Evolutionary conservation across 2,113 vertebrate species (phyloP), one percentile per base, ranked within the genome.

Genomic region (Otolemur garnettii): DNA sequence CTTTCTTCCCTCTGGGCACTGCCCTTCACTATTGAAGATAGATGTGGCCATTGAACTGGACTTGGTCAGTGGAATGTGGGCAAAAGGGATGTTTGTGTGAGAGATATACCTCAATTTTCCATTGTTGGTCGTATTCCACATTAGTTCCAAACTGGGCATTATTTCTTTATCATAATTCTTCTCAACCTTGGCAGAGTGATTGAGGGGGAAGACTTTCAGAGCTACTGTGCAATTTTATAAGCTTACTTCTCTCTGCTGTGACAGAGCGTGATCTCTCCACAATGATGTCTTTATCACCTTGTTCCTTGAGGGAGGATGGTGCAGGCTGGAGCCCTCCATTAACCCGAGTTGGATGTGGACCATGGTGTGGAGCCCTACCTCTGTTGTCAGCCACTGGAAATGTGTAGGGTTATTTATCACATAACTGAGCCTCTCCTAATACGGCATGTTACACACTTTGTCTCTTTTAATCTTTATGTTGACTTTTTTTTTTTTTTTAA

Each of bases 101-200:
- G 21, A 66, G 60, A 53, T 7, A 7, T 38, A 18, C 21, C 24
- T 79, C 33, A 57, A 2, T 38, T 42, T 84, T 94, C 53, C 33
- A 55, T 10, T 62, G 64, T 13, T 84, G 22, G 68, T 84, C 59
- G 3, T 71, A 50, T 42, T 10, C 22, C 38, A 71, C 22, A 13
- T 75, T 78, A 82, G 21, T 5, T 90, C 50, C 64, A 24, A 83
- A 55, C n/a, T 69, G 42, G 21, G 30, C 35, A 38, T 81, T 75
- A n/a, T 35, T 15, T 91, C 45, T 87, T 91, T 14, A 35, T 74
- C 53, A 75, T 42, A 85, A 75, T 92, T 77, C 28, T 53, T 90
- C 28, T 71, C 53, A 57, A 86, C 33, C 5, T 26, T 74, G 26
- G 17, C 24, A 69, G 35, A 87, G n/a, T n/a, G 33, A 71, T 10